phyloP scores from a whole-genome alignment of 2,888 invertebrate genomes.

The Spisula subtruncata region DNA sequence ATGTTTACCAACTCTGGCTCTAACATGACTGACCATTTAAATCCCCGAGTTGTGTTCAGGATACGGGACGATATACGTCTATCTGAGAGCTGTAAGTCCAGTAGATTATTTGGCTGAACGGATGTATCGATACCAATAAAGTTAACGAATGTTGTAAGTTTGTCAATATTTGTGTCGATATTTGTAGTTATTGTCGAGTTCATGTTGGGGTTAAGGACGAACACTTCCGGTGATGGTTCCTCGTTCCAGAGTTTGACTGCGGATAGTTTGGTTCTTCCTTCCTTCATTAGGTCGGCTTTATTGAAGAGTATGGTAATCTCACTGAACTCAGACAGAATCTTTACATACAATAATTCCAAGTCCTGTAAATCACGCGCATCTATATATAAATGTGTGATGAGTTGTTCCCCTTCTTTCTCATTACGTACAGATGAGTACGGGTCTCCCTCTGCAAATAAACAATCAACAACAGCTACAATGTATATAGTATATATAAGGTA shows the following conservation, averaged over 20 bases:
- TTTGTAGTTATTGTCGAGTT: slow-evolving; percentile 55
- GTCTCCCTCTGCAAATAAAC: slow-evolving; percentile 58
- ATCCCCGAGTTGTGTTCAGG: slow-evolving; percentile 58
- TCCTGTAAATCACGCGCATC: slow-evolving; percentile 49
- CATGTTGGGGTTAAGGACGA: slow-evolving; percentile 49
- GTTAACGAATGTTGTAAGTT: slow-evolving; percentile 65
- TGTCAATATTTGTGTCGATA: slow-evolving; percentile 62
- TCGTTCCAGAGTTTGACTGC: slow-evolving; percentile 63
- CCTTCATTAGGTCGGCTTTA: slow-evolving; percentile 49
- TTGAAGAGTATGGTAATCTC: slow-evolving; percentile 69
- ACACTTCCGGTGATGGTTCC: slow-evolving; percentile 62
- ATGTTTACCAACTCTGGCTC: slow-evolving; percentile 55
- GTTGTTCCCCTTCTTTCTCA: slow-evolving; percentile 57
- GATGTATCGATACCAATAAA: slow-evolving; percentile 68
- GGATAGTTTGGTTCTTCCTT: slow-evolving; percentile 54
- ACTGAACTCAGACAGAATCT: slow-evolving; percentile 68
- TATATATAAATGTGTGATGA: slow-evolving; percentile 64
- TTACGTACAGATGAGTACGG: slow-evolving; percentile 57
- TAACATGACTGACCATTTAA: slow-evolving; percentile 58
- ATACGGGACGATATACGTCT: slow-evolving; percentile 38
- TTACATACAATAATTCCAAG: slow-evolving; percentile 65
- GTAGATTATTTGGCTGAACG: slow-evolving; percentile 44
- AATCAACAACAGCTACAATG: too few species aligned
- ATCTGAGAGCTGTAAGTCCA: slow-evolving; percentile 60
- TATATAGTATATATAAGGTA: too few species aligned